Percentiles rank a stretch among this genome's conserved stretches.
These are phyloP conservation scores for Bryconaethiops microstoma DNA, from an alignment of 2,797 vertebrate genomes.

Conservation along the genomic window DNA sequence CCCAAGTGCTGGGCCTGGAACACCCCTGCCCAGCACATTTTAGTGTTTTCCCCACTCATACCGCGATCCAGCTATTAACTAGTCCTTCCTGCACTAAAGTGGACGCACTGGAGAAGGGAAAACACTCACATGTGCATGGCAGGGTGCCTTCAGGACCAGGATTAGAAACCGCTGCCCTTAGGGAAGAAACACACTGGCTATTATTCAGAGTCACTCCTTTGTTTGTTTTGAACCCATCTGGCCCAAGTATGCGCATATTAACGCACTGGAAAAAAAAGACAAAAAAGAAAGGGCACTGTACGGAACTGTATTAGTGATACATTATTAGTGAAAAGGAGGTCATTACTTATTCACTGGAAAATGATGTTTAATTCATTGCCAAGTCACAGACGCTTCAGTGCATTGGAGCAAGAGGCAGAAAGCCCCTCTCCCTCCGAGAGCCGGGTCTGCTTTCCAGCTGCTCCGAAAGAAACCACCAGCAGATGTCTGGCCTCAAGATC, in stretches of 20 bases:
- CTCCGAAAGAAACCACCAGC: slow-evolving; percentile 74
- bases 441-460: slow-evolving; percentile 74
- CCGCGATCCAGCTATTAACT: not conserved
- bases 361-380: slow-evolving; percentile 39
- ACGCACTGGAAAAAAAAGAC: not conserved
- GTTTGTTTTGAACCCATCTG: slow-evolving; percentile 24
- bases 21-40: not conserved
- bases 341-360: slow-evolving; percentile 37
- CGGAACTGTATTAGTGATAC: not conserved
- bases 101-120: not conserved
- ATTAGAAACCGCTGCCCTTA: slow-evolving; percentile 3
- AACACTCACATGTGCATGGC: not conserved
- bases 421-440: slow-evolving; percentile 37
- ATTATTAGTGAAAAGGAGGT: slow-evolving; percentile 34
- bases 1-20: not conserved
- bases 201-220: slow-evolving; percentile 32
- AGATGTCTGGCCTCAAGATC: slow-evolving; percentile 81
- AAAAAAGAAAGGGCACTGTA: slow-evolving; percentile 1
- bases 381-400: slow-evolving; percentile 27
- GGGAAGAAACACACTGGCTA: not conserved
- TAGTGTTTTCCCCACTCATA: not conserved
- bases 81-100: too few relatives aligned
- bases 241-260: not conserved
- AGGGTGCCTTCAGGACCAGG: not conserved
- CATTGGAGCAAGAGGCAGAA: slow-evolving; percentile 10